A percentile compares a stretch with the other conserved stretches of the same genome.
Conservation (phyloP, 2,797 vertebrate genomes). For the Squalus acanthias region DNA sequence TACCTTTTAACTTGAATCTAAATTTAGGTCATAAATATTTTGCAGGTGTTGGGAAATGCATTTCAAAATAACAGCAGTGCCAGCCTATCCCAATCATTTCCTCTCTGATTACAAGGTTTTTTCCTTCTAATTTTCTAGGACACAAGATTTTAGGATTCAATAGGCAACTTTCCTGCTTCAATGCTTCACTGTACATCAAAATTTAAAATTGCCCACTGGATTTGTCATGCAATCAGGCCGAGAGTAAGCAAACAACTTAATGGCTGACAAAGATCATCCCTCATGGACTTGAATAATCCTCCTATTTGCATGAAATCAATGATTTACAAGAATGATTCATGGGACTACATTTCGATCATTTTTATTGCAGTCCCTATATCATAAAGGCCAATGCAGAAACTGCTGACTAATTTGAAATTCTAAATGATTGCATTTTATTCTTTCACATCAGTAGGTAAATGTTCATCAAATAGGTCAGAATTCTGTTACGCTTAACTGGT, state of each 20-base stretch:
- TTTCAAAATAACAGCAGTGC: not conserved
- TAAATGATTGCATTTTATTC: conserved; percentile 43
- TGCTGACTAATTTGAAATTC: conserved; percentile 45
- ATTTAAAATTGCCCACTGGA: not conserved
- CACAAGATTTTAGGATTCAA: not conserved
- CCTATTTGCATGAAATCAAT: conserved; percentile 50
- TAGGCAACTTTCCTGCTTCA: not conserved
- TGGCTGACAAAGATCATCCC: conserved; percentile 45
- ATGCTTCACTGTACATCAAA: not conserved
- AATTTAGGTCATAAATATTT: conserved; percentile 5
- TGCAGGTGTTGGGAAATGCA: not conserved
- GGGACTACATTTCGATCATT: conserved; percentile 43
- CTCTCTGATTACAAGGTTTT: not conserved
- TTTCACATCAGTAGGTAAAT: conserved; percentile 45
- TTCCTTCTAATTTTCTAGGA: conserved; percentile 6
- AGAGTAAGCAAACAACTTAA: conserved; percentile 36
- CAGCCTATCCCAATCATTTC: not conserved
- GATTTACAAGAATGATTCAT: conserved; percentile 46
- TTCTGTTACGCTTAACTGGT: not conserved
- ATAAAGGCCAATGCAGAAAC: conserved; percentile 44
- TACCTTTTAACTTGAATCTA: conserved; percentile 8
- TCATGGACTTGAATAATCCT: conserved; percentile 46
- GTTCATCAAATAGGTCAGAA: conserved; percentile 48
- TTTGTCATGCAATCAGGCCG: not conserved
- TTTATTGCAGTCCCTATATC: conserved; percentile 42